These are phyloP conservation scores for Macrochelys suwanniensis DNA, from an alignment of 2,797 vertebrate species.

Conservation along the genomic window DNA sequence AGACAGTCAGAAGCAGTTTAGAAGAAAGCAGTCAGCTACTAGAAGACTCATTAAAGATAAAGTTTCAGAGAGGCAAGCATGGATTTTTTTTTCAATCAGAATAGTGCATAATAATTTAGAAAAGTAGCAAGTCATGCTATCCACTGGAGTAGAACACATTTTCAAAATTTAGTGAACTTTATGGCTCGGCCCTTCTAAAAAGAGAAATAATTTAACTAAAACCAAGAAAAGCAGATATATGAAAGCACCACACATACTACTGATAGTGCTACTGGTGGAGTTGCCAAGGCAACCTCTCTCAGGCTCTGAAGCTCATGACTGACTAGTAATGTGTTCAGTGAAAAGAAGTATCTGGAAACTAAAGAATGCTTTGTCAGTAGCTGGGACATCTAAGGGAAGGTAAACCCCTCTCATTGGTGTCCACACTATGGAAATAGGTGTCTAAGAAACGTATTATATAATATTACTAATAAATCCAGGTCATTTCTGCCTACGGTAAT, in stretches of 20 bases:
- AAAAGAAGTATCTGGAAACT: neutral
- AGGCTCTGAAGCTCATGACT: neutral
- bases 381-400: neutral
- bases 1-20: neutral
- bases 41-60: neutral
- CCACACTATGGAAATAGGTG: neutral
- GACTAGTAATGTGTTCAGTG: neutral
- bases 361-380: neutral
- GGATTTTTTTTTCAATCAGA: neutral
- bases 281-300: neutral
- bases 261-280: fast-evolving
- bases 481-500: neutral
- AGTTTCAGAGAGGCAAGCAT: neutral
- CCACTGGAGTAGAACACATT: neutral
- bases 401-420: neutral
- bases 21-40: neutral
- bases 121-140: neutral
- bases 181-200: neutral
- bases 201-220: neutral
- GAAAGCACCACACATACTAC: neutral
- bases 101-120: neutral
- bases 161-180: neutral
- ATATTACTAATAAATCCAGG: neutral
- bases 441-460: neutral
- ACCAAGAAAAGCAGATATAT: neutral